Conservation (phyloP, 1,140 invertebrate species). For the Drosophila auraria region DNA sequence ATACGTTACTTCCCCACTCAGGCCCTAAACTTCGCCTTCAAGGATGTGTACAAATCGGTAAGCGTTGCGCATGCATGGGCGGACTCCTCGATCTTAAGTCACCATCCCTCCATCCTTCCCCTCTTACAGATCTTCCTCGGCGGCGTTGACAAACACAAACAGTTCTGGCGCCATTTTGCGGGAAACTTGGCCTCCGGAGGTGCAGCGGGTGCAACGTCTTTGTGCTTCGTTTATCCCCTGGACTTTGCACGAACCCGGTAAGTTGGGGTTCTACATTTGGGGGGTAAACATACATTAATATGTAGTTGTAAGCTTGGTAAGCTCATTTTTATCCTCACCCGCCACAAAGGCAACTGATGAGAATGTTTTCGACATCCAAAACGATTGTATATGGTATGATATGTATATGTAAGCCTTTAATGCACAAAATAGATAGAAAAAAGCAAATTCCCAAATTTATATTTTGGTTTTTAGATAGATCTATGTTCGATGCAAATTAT, state of each 20-base stretch:
- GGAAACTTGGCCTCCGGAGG: constrained; percentile 97
- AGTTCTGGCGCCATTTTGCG: constrained; percentile 93
- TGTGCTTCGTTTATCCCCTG: constrained; percentile 97
- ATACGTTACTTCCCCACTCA: constrained; percentile 98
- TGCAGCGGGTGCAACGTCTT: constrained; percentile 95
- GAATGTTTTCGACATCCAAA: too few relatives aligned
- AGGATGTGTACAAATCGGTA: constrained; percentile 93
- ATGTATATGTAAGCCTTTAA: too few relatives aligned
- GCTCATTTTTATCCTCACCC: too few relatives aligned
- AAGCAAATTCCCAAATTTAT: too few relatives aligned
- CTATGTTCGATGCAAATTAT: too few relatives aligned
- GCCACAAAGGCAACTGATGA: too few relatives aligned
- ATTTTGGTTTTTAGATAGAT: too few relatives aligned
- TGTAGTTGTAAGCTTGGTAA: too few relatives aligned
- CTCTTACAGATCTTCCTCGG: constrained; percentile 79
- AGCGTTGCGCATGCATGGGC: background rate
- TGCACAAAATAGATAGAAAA: too few relatives aligned
- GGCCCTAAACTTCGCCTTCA: constrained; percentile 97
- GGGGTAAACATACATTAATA: too few relatives aligned
- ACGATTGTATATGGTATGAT: too few relatives aligned
- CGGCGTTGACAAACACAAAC: constrained; percentile 92
- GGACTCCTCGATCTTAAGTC: background rate
- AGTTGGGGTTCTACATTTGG: constrained; percentile 10
- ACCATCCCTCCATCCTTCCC: background rate
- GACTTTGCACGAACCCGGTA: constrained; percentile 95